phyloP scores from a whole-genome alignment of 2,888 invertebrate species.

The Caenorhabditis sulstoni region DNA sequence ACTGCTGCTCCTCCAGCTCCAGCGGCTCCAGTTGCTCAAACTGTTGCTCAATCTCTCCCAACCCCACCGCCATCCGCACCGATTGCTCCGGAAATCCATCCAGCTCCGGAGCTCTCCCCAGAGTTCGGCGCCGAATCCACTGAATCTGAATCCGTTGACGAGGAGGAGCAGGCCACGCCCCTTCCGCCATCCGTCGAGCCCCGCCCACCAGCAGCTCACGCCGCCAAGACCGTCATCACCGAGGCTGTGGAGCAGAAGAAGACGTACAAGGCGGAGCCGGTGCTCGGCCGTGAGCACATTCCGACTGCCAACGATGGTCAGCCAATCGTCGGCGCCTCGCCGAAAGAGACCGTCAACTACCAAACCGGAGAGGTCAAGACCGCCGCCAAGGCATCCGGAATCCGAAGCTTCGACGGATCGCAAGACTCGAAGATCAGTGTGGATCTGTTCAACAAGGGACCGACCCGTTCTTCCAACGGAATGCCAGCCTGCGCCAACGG shows the following conservation, averaged over 20 bases:
- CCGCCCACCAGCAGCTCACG: conserved; percentile 63
- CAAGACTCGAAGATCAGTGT: conserved; percentile 37
- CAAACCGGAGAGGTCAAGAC: conserved; percentile 65
- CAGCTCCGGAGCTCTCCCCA: conserved; percentile 5
- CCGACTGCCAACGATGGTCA: conserved; percentile 64
- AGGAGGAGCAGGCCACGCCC: conserved; percentile 1
- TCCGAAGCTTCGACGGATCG: conserved; percentile 43
- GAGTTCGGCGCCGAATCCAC: conserved; percentile 9
- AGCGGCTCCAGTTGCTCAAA: conserved; percentile 11
- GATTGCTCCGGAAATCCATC: conserved; percentile 7
- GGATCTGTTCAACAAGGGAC: conserved; percentile 50
- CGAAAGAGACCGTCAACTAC: conserved; percentile 74
- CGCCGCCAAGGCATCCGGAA: conserved; percentile 44
- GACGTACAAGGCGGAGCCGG: conserved; percentile 67
- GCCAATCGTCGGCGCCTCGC: conserved; percentile 74
- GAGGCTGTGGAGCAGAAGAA: conserved; percentile 24
- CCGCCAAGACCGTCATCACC: conserved; percentile 59
- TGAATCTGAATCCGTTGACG: no score
- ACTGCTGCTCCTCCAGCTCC: conserved; percentile 12
- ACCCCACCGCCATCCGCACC: background rate
- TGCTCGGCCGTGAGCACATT: conserved; percentile 45
- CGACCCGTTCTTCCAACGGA: conserved; percentile 38
- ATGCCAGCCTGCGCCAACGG: conserved; percentile 78
- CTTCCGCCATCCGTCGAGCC: conserved; percentile 58
- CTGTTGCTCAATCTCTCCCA: no score